These are phyloP conservation scores for Pseudolaguvia tuberculata DNA, from an alignment of 2,113 vertebrate species.

Conservation along the genomic window DNA sequence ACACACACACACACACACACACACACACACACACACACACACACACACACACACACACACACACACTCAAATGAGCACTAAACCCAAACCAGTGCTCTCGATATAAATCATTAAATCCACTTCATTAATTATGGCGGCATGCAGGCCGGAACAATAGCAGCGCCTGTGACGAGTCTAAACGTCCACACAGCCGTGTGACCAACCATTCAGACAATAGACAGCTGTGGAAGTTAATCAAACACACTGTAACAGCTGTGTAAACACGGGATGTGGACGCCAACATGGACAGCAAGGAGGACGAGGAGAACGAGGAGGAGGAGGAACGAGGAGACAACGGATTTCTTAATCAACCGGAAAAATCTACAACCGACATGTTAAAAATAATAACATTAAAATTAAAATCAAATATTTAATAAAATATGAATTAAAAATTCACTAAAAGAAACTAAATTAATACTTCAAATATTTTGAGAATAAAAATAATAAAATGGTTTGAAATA, in stretches of 20 bases:
- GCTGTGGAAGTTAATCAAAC: slow-evolving; percentile 74
- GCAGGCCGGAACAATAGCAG: slow-evolving; percentile 5
- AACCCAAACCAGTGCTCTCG: slow-evolving; percentile 31
- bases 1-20: background rate
- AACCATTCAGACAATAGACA: slow-evolving; percentile 71
- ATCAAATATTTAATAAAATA: no score
- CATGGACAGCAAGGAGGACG: slow-evolving; percentile 46
- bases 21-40: slow-evolving; percentile 1
- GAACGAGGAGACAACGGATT: slow-evolving; percentile 59
- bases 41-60: slow-evolving; percentile 7
- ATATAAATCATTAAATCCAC: slow-evolving; percentile 41
- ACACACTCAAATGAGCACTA: slow-evolving; percentile 39
- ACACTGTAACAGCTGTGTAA: slow-evolving; percentile 83
- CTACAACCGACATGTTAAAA: no score
- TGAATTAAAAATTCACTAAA: no score
- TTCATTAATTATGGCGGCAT: slow-evolving; percentile 26
- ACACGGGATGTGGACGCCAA: slow-evolving; percentile 79
- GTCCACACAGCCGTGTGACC: background rate
- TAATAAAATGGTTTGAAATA: no score
- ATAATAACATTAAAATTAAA: background rate
- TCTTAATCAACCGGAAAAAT: slow-evolving; percentile 80
- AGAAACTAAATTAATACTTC: no score
- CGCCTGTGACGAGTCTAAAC: background rate
- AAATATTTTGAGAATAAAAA: no score
- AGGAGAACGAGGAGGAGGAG: slow-evolving; percentile 58